Percentiles rank a stretch among this genome's conserved stretches.
These are phyloP conservation scores for Bombus pascuorum DNA, from an alignment of 1,140 invertebrate species.

Conservation along the genomic window DNA sequence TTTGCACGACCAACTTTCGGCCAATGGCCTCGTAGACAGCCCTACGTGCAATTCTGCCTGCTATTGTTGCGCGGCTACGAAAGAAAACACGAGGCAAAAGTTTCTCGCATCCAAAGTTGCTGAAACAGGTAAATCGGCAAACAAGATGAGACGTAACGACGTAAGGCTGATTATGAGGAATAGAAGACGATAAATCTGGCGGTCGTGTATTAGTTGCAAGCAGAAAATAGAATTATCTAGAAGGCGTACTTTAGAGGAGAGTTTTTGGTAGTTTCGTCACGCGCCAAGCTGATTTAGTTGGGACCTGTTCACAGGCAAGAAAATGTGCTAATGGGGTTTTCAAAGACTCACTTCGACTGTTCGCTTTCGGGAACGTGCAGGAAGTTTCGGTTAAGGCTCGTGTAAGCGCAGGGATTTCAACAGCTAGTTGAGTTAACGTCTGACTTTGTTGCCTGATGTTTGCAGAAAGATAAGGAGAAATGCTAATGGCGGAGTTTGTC, in stretches of 20 bases:
- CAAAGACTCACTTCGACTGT: slow-evolving; percentile 8
- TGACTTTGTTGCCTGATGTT: not conserved
- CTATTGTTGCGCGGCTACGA: not conserved
- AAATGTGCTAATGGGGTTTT: slow-evolving; percentile 11
- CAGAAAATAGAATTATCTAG: slow-evolving; percentile 7
- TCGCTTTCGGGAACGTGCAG: not conserved
- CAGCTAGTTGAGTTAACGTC: not conserved
- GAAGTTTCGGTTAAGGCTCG: not conserved
- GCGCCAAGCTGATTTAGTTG: slow-evolving; percentile 17
- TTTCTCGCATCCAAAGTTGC: not conserved
- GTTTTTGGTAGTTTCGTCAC: slow-evolving; percentile 24
- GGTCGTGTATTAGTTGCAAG: not conserved
- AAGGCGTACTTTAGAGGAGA: too few relatives aligned
- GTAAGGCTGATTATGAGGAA: not conserved
- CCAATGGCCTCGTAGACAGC: not conserved
- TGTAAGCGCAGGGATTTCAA: not conserved
- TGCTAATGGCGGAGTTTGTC: not conserved
- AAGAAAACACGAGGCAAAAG: not conserved
- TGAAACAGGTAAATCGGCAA: not conserved
- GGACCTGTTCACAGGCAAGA: not conserved
- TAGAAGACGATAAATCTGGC: not conserved
- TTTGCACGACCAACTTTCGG: slow-evolving; percentile 33
- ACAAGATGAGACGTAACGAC: slow-evolving; percentile 4
- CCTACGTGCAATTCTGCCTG: not conserved
- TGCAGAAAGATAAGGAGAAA: not conserved